phyloP scores from a whole-genome alignment of 2,888 invertebrate species.

The Lasioglossum marginatum region DNA sequence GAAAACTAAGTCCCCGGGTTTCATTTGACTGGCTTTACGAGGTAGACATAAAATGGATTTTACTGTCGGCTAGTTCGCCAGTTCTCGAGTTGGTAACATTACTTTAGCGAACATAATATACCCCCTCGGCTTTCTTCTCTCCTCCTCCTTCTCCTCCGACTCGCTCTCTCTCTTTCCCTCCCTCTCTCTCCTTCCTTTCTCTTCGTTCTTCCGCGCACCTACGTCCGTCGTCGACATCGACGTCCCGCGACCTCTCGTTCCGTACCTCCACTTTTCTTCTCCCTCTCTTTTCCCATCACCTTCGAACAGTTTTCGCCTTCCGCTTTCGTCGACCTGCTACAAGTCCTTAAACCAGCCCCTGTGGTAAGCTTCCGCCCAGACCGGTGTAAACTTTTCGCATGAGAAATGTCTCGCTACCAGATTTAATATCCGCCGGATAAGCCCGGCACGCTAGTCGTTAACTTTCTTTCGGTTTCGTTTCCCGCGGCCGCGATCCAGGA shows the following conservation, averaged over 20 bases:
- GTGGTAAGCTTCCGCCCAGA: constrained; percentile 44
- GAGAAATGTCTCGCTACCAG: constrained; percentile 72
- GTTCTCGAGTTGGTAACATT: constrained; percentile 83
- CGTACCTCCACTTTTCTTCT: neutral
- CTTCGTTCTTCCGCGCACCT: neutral
- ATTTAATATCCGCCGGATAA: constrained; percentile 75
- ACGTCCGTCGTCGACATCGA: constrained; percentile 1
- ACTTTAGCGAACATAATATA: constrained; percentile 80
- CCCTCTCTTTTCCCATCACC: constrained; percentile 18
- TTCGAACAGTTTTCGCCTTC: constrained; percentile 6
- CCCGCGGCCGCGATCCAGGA: constrained; percentile 16
- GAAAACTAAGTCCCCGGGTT: constrained; percentile 84
- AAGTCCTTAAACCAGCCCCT: constrained; percentile 50
- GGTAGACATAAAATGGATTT: constrained; percentile 83
- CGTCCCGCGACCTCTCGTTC: constrained; percentile 23
- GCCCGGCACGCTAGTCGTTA: constrained; percentile 58
- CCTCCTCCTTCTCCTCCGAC: constrained; percentile 1
- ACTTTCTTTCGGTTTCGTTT: constrained; percentile 59
- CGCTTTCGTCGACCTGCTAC: constrained; percentile 55
- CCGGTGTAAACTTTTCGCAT: constrained; percentile 74
- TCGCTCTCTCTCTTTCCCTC: constrained; percentile 18
- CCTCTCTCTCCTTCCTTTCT: neutral
- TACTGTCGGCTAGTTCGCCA: constrained; percentile 84
- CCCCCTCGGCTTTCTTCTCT: constrained; percentile 38
- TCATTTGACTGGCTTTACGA: constrained; percentile 84